phyloP scores from a whole-genome alignment of 2,113 vertebrate genomes.

The Notechis scutatus region DNA sequence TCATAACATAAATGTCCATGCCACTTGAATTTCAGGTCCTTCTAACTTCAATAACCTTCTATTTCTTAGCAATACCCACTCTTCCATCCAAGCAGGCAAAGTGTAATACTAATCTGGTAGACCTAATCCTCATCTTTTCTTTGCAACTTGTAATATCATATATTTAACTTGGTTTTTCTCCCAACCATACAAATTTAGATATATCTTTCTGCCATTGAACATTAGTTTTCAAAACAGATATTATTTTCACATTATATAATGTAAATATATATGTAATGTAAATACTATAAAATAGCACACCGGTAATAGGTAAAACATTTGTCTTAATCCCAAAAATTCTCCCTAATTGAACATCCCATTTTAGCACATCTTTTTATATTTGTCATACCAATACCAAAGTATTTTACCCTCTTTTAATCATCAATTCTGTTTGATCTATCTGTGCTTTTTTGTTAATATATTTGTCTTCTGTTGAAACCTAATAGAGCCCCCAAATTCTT shows the following conservation, averaged over 20 bases:
- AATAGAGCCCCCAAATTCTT: neutral
- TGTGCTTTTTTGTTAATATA: neutral
- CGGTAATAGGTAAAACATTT: neutral
- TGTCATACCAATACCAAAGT: neutral
- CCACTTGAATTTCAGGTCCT: too few relatives aligned
- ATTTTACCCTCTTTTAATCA: neutral
- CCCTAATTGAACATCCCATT: neutral
- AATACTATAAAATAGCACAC: neutral
- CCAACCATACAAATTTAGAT: too few relatives aligned
- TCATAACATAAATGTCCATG: too few relatives aligned
- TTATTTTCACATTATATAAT: neutral
- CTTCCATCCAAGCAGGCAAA: too few relatives aligned
- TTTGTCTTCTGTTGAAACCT: neutral
- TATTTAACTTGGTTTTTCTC: too few relatives aligned
- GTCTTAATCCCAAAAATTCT: neutral
- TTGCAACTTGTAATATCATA: too few relatives aligned
- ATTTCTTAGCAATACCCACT: too few relatives aligned
- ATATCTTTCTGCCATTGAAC: neutral
- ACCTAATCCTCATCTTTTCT: too few relatives aligned
- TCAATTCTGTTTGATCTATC: neutral
- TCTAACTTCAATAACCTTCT: too few relatives aligned
- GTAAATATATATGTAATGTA: neutral
- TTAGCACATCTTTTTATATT: neutral
- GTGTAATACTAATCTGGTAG: too few relatives aligned
- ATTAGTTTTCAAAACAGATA: neutral